Percentiles rank a stretch among this genome's conserved stretches.
Evolutionary conservation across 2,888 invertebrate genomes (phyloP).

Genomic region (Priocnemis perturbator): DNA sequence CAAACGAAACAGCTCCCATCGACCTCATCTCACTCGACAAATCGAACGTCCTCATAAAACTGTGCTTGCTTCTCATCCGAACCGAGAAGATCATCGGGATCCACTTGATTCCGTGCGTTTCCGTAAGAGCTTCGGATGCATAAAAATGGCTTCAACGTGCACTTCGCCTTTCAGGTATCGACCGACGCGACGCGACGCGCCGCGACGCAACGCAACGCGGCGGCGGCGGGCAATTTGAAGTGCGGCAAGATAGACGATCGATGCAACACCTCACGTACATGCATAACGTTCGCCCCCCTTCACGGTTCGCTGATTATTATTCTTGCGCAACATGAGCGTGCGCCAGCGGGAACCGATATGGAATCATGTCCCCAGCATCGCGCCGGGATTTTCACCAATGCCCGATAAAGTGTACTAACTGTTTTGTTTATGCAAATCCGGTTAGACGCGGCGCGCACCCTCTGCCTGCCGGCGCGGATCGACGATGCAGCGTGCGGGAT

Average conservation of each 20-base stretch:
- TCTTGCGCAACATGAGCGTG: neutral
- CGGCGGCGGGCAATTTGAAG: too few species aligned
- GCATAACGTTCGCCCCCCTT: neutral
- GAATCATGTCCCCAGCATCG: neutral
- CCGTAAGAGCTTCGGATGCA: constrained; percentile 1
- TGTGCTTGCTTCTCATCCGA: neutral
- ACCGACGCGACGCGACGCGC: too few species aligned
- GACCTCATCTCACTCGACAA: neutral
- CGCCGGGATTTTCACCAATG: constrained; percentile 42
- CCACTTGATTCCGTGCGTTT: constrained; percentile 1
- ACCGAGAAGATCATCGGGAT: neutral
- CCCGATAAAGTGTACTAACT: constrained; percentile 64
- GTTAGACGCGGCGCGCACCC: constrained; percentile 6
- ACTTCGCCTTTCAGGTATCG: neutral
- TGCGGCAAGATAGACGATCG: too few species aligned
- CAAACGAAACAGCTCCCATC: neutral
- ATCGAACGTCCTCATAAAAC: too few species aligned
- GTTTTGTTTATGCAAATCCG: constrained; percentile 66
- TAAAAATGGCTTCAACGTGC: neutral
- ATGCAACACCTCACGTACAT: too few species aligned
- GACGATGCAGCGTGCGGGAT: constrained; percentile 15
- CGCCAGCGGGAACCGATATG: constrained; percentile 10
- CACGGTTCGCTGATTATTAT: constrained; percentile 6
- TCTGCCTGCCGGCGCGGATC: constrained; percentile 14
- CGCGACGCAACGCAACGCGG: too few species aligned